A percentile compares a stretch with the other conserved stretches of the same genome.
These are phyloP conservation scores for Aporophyla nigra DNA, from an alignment of 2,888 invertebrate species.

Conservation along the genomic window DNA sequence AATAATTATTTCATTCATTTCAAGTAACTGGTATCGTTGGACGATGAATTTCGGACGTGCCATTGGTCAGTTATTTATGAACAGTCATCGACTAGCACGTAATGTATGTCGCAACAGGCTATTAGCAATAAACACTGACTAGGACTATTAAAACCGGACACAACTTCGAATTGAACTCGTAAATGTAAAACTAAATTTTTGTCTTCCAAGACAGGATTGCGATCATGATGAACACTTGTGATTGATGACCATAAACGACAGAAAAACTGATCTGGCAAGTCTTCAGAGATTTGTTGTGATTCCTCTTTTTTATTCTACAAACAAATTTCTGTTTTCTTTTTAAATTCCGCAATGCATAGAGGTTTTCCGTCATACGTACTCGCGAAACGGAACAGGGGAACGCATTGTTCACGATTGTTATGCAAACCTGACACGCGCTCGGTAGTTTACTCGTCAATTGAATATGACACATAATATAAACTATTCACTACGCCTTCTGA, in stretches of 20 bases:
- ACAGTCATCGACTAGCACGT: slow-evolving; percentile 70
- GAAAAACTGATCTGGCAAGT: slow-evolving; percentile 60
- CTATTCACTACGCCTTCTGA: slow-evolving; percentile 68
- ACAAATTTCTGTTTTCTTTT: slow-evolving; percentile 34
- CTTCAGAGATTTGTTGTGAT: slow-evolving; percentile 28
- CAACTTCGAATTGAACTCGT: slow-evolving; percentile 40
- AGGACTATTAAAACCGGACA: slow-evolving; percentile 70
- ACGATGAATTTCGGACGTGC: slow-evolving; percentile 64
- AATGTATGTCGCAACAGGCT: slow-evolving; percentile 73
- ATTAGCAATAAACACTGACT: slow-evolving; percentile 74
- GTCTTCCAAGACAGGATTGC: slow-evolving; percentile 19
- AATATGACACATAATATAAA: slow-evolving; percentile 78
- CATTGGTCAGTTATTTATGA: slow-evolving; percentile 68
- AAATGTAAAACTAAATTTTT: slow-evolving; percentile 38
- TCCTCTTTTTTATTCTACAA: slow-evolving; percentile 32
- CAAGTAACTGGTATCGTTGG: slow-evolving; percentile 41
- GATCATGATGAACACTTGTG: slow-evolving; percentile 56
- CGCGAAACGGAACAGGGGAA: slow-evolving; percentile 71
- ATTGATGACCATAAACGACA: slow-evolving; percentile 57
- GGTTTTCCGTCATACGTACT: slow-evolving; percentile 67
- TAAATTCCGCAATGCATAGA: slow-evolving; percentile 61
- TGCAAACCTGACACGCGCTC: slow-evolving; percentile 80
- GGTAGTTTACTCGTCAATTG: slow-evolving; percentile 76
- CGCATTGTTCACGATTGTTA: slow-evolving; percentile 81
- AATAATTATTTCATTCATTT: slow-evolving; percentile 61